Evolutionary conservation across 1,140 invertebrate genomes (phyloP), one percentile per base, ranked within the genome.

Genomic region (Hycleus phaleratus): DNA sequence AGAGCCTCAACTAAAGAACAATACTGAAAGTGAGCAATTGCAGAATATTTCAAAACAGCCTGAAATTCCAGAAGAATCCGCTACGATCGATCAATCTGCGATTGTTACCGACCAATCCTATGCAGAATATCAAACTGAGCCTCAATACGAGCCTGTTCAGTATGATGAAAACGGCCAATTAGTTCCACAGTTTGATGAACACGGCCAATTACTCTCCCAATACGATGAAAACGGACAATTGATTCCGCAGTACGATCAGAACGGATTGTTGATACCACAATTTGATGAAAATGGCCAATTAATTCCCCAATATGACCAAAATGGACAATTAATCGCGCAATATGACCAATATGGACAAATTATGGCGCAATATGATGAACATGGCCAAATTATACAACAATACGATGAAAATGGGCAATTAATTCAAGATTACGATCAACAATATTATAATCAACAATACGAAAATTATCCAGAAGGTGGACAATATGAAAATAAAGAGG

Each of bases 191-290:
- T 68, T 64, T 18, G 59, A 68, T 47, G 54, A 66, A 48, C 56
- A 60, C 12, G 64, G 62, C 24, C 57, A 66, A 49, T 32, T 59
- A 1, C 38, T 65, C 24, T 52, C 56, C 2, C 64, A 68, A 32
- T 68, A 63, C 32, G 64, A 67, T 42, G 62, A 63, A 59, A 58
- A 60, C 10, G 60, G 59, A 8, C 62, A 69, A 44, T 49, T 59
- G 10, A 32, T 59, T n/a, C 58, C 59, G 1, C 53, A 64, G 18
- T 70, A 70, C 38, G 67, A 68, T 44, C 59, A 68, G 53, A 61
- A 60, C 32, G 66, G 61, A 1, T 64, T 65, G 44, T 48, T 48
- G 2, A 48, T 63, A 11, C 40, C 46, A 6, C 45, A 59, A 25
- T 51, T 47, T 38, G 44, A 59, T 26, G 50, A 54, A 47, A 46